phyloP scores from a whole-genome alignment of 2,888 invertebrate genomes.

The Caradrina clavipalpis region DNA sequence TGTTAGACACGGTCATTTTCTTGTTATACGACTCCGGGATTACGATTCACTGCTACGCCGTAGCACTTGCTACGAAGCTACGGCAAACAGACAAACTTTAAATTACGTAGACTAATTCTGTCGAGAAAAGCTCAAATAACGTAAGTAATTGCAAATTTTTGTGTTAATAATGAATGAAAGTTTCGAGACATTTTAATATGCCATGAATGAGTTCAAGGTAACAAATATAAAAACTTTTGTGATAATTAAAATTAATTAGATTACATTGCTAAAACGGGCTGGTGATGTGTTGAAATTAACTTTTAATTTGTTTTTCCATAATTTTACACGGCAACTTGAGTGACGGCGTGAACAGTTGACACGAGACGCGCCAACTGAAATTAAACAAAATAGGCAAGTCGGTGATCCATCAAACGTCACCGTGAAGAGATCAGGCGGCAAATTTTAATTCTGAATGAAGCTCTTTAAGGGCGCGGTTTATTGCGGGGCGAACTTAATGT shows the following conservation, averaged over 20 bases:
- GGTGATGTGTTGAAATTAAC: constrained; percentile 54
- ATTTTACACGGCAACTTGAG: constrained; percentile 47
- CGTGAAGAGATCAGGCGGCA: constrained; percentile 85
- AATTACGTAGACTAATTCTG: constrained; percentile 35
- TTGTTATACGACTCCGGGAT: constrained; percentile 14
- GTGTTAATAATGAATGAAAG: constrained; percentile 25
- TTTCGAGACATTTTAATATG: constrained; percentile 29
- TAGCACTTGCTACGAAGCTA: constrained; percentile 62
- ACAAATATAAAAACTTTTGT: constrained; percentile 36
- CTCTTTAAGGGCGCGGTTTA: constrained; percentile 88
- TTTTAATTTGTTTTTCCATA: constrained; percentile 63
- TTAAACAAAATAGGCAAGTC: constrained; percentile 77
- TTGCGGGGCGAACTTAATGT: constrained; percentile 88
- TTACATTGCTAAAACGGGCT: constrained; percentile 33
- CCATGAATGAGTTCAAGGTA: constrained; percentile 13
- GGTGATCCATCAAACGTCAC: constrained; percentile 88
- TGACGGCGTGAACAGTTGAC: constrained; percentile 61
- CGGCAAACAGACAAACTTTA: constrained; percentile 29
- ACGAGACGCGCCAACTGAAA: constrained; percentile 51
- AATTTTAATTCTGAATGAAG: constrained; percentile 90
- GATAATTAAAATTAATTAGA: constrained; percentile 46
- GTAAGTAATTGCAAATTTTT: constrained; percentile 8
- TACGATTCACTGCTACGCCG: constrained; percentile 58
- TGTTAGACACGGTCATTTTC: constrained; percentile 50
- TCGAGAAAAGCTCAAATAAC: constrained; percentile 16